A percentile compares a stretch with the other conserved stretches of the same genome.
Conservation (phyloP, 2,888 invertebrate genomes). For the Acanthopleura granulata region DNA sequence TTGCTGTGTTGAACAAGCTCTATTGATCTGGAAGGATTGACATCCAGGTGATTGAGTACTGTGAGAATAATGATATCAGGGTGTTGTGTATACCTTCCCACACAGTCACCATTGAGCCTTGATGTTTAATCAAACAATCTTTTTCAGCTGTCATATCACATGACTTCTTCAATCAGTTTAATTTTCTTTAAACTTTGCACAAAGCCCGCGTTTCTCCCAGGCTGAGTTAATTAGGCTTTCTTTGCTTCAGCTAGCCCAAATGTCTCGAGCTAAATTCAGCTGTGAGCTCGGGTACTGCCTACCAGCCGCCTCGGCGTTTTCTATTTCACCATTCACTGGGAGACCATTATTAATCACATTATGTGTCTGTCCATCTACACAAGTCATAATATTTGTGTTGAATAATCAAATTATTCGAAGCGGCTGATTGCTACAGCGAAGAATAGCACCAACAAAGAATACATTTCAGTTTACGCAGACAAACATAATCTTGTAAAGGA, state of each 20-base stretch:
- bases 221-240: not conserved
- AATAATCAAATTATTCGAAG: slow-evolving; percentile 18
- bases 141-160: slow-evolving; percentile 8
- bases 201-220: not conserved
- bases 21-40: too few species aligned
- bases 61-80: too few species aligned
- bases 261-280: slow-evolving; percentile 2
- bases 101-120: not conserved
- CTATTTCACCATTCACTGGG: slow-evolving; percentile 17
- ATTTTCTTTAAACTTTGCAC: not conserved
- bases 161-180: slow-evolving; percentile 1
- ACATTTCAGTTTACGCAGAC: slow-evolving; percentile 18
- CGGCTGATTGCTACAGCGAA: slow-evolving; percentile 8
- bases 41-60: too few species aligned
- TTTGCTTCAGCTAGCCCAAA: not conserved
- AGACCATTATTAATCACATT: not conserved
- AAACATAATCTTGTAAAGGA: slow-evolving; percentile 11
- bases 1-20: too few species aligned
- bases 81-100: too few species aligned
- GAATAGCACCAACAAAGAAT: slow-evolving; percentile 15
- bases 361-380: slow-evolving; percentile 9
- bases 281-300: not conserved
- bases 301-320: not conserved
- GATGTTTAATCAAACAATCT: not conserved
- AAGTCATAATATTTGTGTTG: slow-evolving; percentile 14